Evolutionary conservation across 2,888 invertebrate species (phyloP), one percentile per base, ranked within the genome.

Genomic region (Dexiosoma caninum): DNA sequence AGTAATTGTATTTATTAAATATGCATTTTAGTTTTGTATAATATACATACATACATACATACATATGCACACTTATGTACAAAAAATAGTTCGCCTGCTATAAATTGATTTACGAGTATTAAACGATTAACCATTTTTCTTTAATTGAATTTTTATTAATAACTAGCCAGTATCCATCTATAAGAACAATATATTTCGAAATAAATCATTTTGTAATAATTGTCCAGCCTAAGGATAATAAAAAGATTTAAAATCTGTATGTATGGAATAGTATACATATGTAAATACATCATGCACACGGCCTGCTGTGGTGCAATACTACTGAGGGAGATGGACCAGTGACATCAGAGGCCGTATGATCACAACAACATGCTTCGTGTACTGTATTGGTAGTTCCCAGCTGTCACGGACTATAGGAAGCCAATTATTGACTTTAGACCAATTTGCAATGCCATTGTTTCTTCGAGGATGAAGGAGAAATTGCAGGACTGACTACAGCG

Each of bases 171-270:
- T 8, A 23, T 55, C n/a, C n/a, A n/a, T n/a, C n/a, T n/a, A n/a
- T n/a, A 37, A 5, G 40, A 30, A 44, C 66, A 30, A 40, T 27
- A 66, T 23, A 60, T 55, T 30, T 59, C 21, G 16, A 75, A 49
- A 75, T 66, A 75, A 75, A 75, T 75, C 64, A 59, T 46, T 49
- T 66, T 49, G 57, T 42, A 59, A 59, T 67, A 75, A 75, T 75
- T 67, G 42, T 14, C 75, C 59, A 75, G 75, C 75, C 49, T 67
- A 16, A 59, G 59, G 75, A 66, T 42, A 14, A 57, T 57, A 44
- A 37, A 37, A 59, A 27, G 4, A 6, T 27, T n/a, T 5, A 27
- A 27, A 27, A 27, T 27, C 3, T 27, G 6, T 6, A 27, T 27
- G 6, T 6, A 27, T 5, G 6, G 4, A 27, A 27, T 5, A 3